Evolutionary conservation across 2,113 vertebrate species (phyloP).

Genomic region (Zingel zingel): DNA sequence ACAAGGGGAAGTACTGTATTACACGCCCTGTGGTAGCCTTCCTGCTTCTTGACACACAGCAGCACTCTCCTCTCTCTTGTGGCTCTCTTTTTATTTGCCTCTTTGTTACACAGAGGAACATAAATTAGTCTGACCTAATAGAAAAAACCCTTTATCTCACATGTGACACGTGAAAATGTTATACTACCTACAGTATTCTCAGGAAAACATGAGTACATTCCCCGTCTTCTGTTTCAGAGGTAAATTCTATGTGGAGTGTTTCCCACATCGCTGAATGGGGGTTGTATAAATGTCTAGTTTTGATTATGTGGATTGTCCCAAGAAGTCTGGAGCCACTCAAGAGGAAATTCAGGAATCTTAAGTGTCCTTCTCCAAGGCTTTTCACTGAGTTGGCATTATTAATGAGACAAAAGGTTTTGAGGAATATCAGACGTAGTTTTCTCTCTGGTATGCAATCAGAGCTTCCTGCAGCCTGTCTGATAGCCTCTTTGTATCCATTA

Average conservation of each 20-base stretch:
- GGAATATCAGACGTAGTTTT: conserved; percentile 16
- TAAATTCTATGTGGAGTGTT: conserved; percentile 37
- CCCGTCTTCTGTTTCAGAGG: conserved; percentile 49
- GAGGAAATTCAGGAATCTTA: conserved; percentile 61
- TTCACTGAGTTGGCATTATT: conserved; percentile 23
- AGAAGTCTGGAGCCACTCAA: conserved; percentile 42
- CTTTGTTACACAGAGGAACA: conserved; percentile 43
- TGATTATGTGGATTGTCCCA: conserved; percentile 52
- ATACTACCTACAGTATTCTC: conserved; percentile 10
- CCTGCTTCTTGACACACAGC: conserved; percentile 36
- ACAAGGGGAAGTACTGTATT: conserved; percentile 58
- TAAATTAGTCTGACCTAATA: conserved; percentile 59
- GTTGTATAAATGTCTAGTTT: conserved; percentile 44
- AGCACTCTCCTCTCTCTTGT: conserved; percentile 28
- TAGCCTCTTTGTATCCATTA: background rate
- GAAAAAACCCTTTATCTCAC: conserved; percentile 34
- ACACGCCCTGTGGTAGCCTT: conserved; percentile 48
- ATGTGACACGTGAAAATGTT: background rate
- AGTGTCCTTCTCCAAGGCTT: conserved; percentile 43
- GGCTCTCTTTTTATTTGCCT: conserved; percentile 37
- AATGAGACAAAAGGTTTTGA: conserved; percentile 36
- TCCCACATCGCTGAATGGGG: conserved; percentile 41
- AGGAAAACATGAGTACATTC: conserved; percentile 48
- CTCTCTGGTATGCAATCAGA: background rate
- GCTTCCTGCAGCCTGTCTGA: background rate